Conservation (phyloP, 2,113 vertebrate species). For the Agapornis roseicollis region DNA sequence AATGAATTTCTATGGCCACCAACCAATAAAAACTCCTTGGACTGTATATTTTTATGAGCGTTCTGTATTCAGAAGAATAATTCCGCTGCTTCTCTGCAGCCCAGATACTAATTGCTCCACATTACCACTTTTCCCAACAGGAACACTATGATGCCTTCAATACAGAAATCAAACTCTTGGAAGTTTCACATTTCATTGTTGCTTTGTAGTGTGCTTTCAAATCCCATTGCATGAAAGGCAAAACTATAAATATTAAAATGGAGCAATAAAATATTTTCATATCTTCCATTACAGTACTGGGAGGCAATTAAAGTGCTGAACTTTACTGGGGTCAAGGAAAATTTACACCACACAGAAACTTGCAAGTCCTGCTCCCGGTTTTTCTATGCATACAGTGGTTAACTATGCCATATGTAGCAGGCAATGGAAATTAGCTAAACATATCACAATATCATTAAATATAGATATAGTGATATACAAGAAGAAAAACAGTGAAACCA, state of each 20-base stretch:
- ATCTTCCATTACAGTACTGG: not conserved
- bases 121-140: not conserved
- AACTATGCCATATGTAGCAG: not conserved
- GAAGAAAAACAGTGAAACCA: not conserved
- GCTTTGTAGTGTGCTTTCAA: not conserved
- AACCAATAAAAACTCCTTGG: conserved; percentile 37
- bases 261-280: conserved; percentile 1
- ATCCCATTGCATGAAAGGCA: not conserved
- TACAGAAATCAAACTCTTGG: not conserved
- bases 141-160: not conserved
- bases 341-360: not conserved
- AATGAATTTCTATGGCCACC: not conserved
- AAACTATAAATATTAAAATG: conserved; percentile 21
- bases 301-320: not conserved
- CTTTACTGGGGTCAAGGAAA: not conserved
- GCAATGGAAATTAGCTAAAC: not conserved
- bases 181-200: not conserved
- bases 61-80: conserved; percentile 7
- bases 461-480: not conserved
- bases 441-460: not conserved
- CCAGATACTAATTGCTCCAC: not conserved
- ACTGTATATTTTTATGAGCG: not conserved
- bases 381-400: not conserved
- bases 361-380: not conserved
- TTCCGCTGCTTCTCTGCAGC: not conserved